These are phyloP conservation scores for Acrocephalus scirpaceus DNA, from an alignment of 2,797 vertebrate genomes.

Conservation along the genomic window DNA sequence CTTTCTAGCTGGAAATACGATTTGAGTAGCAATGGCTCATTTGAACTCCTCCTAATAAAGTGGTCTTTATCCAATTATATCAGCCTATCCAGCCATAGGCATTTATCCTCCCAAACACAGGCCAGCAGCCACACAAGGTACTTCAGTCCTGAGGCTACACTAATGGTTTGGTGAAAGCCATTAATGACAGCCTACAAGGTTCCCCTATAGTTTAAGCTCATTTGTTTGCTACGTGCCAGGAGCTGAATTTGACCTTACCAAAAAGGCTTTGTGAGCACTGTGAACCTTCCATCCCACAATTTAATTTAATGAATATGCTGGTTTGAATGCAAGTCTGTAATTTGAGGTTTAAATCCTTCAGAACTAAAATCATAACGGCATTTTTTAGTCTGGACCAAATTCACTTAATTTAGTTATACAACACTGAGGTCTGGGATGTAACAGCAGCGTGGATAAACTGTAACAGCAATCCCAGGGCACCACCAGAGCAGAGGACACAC, in stretches of 20 bases:
- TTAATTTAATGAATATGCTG: conserved; percentile 6
- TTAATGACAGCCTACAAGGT: neutral
- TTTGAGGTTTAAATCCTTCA: conserved; percentile 43
- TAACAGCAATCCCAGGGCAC: neutral
- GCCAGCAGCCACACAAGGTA: conserved; percentile 30
- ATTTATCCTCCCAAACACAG: neutral
- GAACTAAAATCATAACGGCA: neutral
- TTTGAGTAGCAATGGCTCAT: neutral
- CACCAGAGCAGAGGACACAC: neutral
- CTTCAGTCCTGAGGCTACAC: neutral
- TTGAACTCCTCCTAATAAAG: neutral
- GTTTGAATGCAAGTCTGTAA: neutral
- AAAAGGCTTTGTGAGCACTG: conserved; percentile 10
- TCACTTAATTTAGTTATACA: neutral
- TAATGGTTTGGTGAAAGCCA: conserved; percentile 8
- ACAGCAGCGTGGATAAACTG: neutral
- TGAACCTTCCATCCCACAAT: conserved; percentile 15
- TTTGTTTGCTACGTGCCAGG: neutral
- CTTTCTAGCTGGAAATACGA: neutral
- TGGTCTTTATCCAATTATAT: conserved; percentile 35
- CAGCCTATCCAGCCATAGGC: neutral
- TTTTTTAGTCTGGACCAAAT: conserved; percentile 23
- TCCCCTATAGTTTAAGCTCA: conserved; percentile 9
- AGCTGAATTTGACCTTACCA: conserved; percentile 3
- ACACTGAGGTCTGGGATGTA: neutral